Percentiles rank a stretch among this genome's conserved stretches.
Conservation (phyloP, 2,888 invertebrate species). For the Watsonalla binaria region DNA sequence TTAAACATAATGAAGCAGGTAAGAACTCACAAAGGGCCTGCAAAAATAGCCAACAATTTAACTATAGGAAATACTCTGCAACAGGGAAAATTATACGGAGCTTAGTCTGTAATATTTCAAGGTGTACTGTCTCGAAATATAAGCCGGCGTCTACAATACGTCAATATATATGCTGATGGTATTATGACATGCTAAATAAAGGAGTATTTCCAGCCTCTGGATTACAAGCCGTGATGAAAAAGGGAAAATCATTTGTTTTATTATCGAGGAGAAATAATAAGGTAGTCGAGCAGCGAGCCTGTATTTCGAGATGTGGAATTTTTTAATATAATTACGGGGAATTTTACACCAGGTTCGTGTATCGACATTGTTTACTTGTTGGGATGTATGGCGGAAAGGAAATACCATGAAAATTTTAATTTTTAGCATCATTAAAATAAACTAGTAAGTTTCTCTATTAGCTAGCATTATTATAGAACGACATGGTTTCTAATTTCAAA, state of each 20-base stretch:
- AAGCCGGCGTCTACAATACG: conserved; percentile 10
- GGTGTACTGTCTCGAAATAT: background rate
- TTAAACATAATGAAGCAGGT: background rate
- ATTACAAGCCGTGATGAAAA: conserved; percentile 53
- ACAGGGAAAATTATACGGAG: background rate
- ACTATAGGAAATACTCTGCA: background rate
- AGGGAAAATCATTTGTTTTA: conserved; percentile 63
- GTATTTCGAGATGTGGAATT: conserved; percentile 23
- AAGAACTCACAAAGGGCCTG: background rate
- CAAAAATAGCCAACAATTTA: background rate
- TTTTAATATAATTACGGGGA: conserved; percentile 35
- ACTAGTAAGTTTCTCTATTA: no score
- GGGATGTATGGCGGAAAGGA: no score
- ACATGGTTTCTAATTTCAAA: no score
- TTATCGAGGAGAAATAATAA: conserved; percentile 56
- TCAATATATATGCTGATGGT: conserved; percentile 62
- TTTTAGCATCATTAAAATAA: no score
- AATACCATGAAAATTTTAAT: no score
- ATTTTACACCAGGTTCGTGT: background rate
- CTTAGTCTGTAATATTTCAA: background rate
- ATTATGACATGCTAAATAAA: conserved; percentile 56
- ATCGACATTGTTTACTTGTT: background rate
- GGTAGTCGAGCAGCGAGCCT: conserved; percentile 27
- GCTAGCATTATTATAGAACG: no score
- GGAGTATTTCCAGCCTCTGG: conserved; percentile 32